Evolutionary conservation across 2,113 vertebrate genomes (phyloP).

Genomic region (Coryphaenoides rupestris): DNA sequence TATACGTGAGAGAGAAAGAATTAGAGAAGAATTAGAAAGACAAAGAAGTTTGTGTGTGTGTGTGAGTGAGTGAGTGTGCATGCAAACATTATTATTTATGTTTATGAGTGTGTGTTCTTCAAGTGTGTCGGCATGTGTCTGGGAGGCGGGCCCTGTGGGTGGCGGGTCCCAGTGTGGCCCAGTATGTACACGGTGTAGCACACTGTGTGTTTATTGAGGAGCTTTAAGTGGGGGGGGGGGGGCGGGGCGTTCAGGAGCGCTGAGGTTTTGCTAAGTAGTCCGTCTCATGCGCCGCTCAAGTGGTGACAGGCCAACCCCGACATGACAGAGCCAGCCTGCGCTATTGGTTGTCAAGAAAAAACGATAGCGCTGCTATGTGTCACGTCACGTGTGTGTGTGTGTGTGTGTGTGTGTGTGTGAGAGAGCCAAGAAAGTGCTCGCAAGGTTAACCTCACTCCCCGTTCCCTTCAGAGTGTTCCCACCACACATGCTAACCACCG

Average conservation of each 20-base stretch:
- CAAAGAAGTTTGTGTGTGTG: not conserved
- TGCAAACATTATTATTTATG: not conserved
- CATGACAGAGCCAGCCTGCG: not conserved
- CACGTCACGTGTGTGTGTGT: not conserved
- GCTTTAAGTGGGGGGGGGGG: not conserved
- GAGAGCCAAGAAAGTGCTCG: too few relatives aligned
- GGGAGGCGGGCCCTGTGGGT: not conserved
- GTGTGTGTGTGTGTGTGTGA: too few relatives aligned
- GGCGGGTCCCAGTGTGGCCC: not conserved
- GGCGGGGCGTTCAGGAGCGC: not conserved
- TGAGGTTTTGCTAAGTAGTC: slow-evolving; percentile 4
- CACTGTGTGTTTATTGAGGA: not conserved
- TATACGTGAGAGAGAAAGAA: not conserved
- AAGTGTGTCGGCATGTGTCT: not conserved
- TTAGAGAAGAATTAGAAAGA: not conserved
- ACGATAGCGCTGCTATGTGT: slow-evolving; percentile 19
- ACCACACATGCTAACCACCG: too few relatives aligned
- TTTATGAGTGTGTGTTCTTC: not conserved
- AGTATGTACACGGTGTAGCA: not conserved
- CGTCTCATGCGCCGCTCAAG: slow-evolving; percentile 5
- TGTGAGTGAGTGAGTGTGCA: not conserved
- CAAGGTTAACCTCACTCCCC: too few relatives aligned
- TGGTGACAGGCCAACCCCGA: not conserved
- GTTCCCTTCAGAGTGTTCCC: too few relatives aligned
- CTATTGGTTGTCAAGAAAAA: slow-evolving; percentile 6